Conservation (phyloP, 1,140 invertebrate species). For the Diorhabda sublineata region DNA sequence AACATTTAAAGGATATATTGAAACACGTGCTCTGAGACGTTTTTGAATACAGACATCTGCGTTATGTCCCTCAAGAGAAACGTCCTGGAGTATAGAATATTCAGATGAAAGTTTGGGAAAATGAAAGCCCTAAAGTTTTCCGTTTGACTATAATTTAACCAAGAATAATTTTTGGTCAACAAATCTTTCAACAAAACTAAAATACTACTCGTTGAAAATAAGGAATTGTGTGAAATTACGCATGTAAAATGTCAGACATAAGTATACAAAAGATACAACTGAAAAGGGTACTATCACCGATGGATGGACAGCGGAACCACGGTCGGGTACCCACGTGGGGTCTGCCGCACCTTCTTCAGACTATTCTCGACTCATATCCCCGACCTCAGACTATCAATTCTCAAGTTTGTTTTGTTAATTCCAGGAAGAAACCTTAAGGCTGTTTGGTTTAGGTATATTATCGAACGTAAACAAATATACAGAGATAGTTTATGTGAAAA, state of each 20-base stretch:
- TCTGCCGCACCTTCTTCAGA: conserved; percentile 17
- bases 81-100: no score
- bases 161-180: no score
- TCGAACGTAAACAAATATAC: no score
- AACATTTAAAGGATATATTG: no score
- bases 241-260: background rate
- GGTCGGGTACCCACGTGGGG: conserved; percentile 14
- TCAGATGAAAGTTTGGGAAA: no score
- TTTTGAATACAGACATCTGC: no score
- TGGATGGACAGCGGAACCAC: conserved; percentile 17
- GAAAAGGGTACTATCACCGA: conserved; percentile 1
- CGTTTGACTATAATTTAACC: no score
- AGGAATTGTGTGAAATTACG: conserved; percentile 2
- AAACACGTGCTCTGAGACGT: no score
- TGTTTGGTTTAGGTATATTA: background rate
- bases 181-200: no score
- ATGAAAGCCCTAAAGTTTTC: no score
- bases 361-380: conserved; percentile 2
- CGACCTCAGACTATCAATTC: background rate
- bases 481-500: no score
- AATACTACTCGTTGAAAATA: background rate
- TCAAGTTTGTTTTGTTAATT: conserved; percentile 2
- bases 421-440: conserved; percentile 1
- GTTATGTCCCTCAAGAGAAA: no score
- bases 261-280: conserved; percentile 1